Evolutionary conservation across 2,888 invertebrate species (phyloP).

Genomic region (Stegana nigrithorax): DNA sequence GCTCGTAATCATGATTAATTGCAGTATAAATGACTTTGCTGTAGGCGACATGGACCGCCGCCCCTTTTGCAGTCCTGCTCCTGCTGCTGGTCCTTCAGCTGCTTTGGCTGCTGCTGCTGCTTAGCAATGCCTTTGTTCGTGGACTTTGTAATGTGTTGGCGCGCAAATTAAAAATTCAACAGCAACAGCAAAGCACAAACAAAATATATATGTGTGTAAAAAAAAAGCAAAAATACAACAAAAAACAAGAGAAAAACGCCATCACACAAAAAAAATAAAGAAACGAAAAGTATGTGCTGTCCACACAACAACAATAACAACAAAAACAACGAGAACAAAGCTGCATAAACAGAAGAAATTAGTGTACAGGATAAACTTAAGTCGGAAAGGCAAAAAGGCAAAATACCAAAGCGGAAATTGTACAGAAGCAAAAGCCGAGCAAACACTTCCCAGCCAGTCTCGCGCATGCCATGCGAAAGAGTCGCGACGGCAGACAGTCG

Average conservation of each 20-base stretch:
- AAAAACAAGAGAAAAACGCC: not conserved
- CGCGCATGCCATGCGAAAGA: too few relatives aligned
- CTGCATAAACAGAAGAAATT: not conserved
- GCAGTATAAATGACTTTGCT: slow-evolving; percentile 64
- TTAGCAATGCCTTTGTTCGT: not conserved
- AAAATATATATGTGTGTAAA: slow-evolving; percentile 8
- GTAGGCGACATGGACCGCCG: slow-evolving; percentile 15
- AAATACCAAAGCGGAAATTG: slow-evolving; percentile 10
- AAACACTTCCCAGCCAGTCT: too few relatives aligned
- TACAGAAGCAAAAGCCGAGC: not conserved
- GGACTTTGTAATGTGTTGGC: slow-evolving; percentile 32
- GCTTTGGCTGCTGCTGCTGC: slow-evolving; percentile 14
- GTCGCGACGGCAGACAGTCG: not conserved
- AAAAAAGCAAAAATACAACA: not conserved
- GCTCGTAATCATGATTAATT: slow-evolving; percentile 67
- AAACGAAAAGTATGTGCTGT: not conserved
- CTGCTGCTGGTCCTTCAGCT: not conserved
- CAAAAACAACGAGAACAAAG: not conserved
- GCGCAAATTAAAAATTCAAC: slow-evolving; percentile 44
- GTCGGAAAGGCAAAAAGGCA: slow-evolving; percentile 4
- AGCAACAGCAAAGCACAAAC: not conserved
- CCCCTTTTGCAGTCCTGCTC: not conserved
- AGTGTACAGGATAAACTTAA: slow-evolving; percentile 1
- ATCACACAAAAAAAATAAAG: not conserved
- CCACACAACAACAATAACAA: not conserved